Evolutionary conservation across 1,140 invertebrate genomes (phyloP).

Genomic region (Drosophila novamexicana): DNA sequence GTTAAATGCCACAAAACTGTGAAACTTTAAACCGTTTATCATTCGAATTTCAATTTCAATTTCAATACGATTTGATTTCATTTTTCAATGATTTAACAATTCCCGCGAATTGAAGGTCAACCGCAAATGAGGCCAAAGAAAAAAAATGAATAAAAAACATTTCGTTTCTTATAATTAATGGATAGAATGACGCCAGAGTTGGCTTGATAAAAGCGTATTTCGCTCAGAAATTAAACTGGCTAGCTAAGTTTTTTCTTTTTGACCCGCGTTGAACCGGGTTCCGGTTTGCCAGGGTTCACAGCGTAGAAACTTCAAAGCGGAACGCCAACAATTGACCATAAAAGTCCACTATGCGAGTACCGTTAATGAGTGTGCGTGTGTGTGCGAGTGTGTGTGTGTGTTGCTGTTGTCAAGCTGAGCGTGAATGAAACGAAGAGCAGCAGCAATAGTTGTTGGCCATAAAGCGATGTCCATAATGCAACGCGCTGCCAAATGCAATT

Average conservation of each 20-base stretch:
- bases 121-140: slow-evolving; percentile 56
- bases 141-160: slow-evolving; percentile 20
- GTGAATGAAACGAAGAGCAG: slow-evolving; percentile 21
- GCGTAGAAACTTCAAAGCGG: slow-evolving; percentile 58
- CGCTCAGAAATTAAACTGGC: slow-evolving; percentile 4
- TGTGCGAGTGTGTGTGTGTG: neutral
- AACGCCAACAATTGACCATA: slow-evolving; percentile 50
- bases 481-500: slow-evolving; percentile 35
- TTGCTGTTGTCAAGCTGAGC: slow-evolving; percentile 32
- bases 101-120: slow-evolving; percentile 68
- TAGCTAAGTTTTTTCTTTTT: neutral
- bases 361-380: slow-evolving; percentile 61
- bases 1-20: slow-evolving; percentile 12
- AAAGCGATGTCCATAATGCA: slow-evolving; percentile 34
- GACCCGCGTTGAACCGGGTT: slow-evolving; percentile 32
- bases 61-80: slow-evolving; percentile 42
- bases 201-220: neutral
- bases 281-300: slow-evolving; percentile 22
- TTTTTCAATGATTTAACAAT: slow-evolving; percentile 36
- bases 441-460: slow-evolving; percentile 18
- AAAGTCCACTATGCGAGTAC: slow-evolving; percentile 50
- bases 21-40: slow-evolving; percentile 34
- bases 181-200: slow-evolving; percentile 39
- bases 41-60: slow-evolving; percentile 25
- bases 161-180: slow-evolving; percentile 33